Evolutionary conservation across 2,888 invertebrate species (phyloP).

Genomic region (Aleiodes testaceus): DNA sequence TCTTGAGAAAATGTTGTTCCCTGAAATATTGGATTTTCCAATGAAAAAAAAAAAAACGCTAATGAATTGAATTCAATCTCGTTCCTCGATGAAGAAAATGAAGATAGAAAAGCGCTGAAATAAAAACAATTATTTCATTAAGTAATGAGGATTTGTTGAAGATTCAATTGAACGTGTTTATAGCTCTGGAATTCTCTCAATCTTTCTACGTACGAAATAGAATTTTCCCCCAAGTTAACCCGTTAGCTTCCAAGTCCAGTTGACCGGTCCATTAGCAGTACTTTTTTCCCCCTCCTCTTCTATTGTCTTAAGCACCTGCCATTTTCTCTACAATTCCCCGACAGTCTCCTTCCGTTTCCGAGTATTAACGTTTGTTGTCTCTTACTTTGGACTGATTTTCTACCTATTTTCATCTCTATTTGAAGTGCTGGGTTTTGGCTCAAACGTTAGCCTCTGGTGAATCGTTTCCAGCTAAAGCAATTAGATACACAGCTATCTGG

Average conservation of each 20-base stretch:
- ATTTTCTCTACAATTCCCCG: slow-evolving; percentile 42
- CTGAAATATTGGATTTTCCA: not conserved
- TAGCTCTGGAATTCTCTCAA: no score
- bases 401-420: slow-evolving; percentile 31
- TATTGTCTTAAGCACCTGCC: slow-evolving; percentile 32
- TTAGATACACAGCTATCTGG: slow-evolving; percentile 59
- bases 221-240: not conserved
- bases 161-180: no score
- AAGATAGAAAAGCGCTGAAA: no score
- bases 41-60: not conserved
- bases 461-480: slow-evolving; percentile 53
- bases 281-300: slow-evolving; percentile 21
- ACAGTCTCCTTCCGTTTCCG: slow-evolving; percentile 17
- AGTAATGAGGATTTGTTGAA: no score
- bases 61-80: no score
- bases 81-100: no score
- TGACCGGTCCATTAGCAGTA: slow-evolving; percentile 47
- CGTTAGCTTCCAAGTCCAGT: slow-evolving; percentile 17
- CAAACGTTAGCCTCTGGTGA: slow-evolving; percentile 32
- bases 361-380: slow-evolving; percentile 31
- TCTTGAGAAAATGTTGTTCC: not conserved
- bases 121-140: no score
- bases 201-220: no score
- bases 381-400: slow-evolving; percentile 33
- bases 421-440: slow-evolving; percentile 40